phyloP scores from a whole-genome alignment of 2,797 vertebrate species.

The Liparis tanakae region DNA sequence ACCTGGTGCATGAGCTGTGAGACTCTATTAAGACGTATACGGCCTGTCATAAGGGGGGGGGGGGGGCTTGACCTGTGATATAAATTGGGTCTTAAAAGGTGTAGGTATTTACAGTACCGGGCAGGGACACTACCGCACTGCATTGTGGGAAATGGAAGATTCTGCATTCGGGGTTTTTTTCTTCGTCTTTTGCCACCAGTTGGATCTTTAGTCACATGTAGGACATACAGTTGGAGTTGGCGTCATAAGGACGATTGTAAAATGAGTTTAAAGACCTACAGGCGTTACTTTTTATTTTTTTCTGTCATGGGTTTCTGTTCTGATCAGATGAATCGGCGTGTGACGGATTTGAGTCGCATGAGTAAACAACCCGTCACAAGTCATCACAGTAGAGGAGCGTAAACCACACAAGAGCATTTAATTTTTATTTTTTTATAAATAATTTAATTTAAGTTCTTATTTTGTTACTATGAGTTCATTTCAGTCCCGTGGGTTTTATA shows the following conservation, averaged over 20 bases:
- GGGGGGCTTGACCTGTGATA: not conserved
- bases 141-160: not conserved
- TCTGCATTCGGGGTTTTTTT: not conserved
- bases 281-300: not conserved
- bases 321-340: not conserved
- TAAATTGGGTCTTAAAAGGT: not conserved
- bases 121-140: not conserved
- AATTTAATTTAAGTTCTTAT: not conserved
- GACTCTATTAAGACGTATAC: not conserved
- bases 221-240: not conserved
- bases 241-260: not conserved
- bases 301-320: not conserved
- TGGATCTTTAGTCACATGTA: not conserved
- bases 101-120: not conserved
- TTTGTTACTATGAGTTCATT: not conserved
- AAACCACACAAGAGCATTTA: not conserved
- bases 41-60: not conserved
- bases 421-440: not conserved
- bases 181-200: no score
- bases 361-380: not conserved
- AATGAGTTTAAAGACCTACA: not conserved
- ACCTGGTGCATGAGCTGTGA: not conserved
- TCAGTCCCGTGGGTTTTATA: no score
- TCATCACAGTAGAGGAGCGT: not conserved
- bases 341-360: not conserved